These are phyloP conservation scores for Cremastobaeus sp. DNA, from an alignment of 2,888 invertebrate genomes.

Conservation along the genomic window DNA sequence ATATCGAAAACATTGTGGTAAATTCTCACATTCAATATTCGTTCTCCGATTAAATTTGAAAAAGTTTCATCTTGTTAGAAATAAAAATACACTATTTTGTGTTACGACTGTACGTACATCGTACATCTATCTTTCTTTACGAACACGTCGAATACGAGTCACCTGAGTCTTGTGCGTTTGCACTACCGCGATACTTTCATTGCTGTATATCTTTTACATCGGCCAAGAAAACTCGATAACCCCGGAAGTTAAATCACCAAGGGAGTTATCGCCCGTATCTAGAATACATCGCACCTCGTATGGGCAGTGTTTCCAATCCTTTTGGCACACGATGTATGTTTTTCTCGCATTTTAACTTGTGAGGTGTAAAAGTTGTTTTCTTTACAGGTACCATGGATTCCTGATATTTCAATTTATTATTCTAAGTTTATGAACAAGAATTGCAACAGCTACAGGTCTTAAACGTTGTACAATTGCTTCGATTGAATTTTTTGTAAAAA, in stretches of 20 bases:
- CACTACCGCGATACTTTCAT: slow-evolving; percentile 56
- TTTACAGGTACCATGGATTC: no score
- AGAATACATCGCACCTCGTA: slow-evolving; percentile 55
- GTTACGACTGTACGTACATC: slow-evolving; percentile 42
- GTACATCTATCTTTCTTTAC: slow-evolving; percentile 46
- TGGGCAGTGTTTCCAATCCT: slow-evolving; percentile 51
- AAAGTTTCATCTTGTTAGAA: slow-evolving; percentile 28
- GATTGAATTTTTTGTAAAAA: no score
- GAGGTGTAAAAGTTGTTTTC: no score
- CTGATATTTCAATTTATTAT: no score
- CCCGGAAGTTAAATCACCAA: slow-evolving; percentile 61
- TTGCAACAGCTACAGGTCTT: no score
- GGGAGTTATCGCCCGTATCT: slow-evolving; percentile 61
- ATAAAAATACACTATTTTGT: slow-evolving; percentile 43
- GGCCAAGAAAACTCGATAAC: slow-evolving; percentile 65
- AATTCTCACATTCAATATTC: no score
- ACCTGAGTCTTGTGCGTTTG: slow-evolving; percentile 53
- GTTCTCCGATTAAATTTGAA: slow-evolving; percentile 27
- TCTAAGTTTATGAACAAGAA: no score
- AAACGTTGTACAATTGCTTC: no score
- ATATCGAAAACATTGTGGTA: no score
- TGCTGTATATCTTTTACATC: slow-evolving; percentile 63
- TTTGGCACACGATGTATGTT: slow-evolving; percentile 29
- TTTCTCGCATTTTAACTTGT: slow-evolving; percentile 22
- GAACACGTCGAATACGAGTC: slow-evolving; percentile 54